These are phyloP conservation scores for Rhegmatorhina hoffmannsi DNA, from an alignment of 2,113 vertebrate species.

Conservation along the genomic window DNA sequence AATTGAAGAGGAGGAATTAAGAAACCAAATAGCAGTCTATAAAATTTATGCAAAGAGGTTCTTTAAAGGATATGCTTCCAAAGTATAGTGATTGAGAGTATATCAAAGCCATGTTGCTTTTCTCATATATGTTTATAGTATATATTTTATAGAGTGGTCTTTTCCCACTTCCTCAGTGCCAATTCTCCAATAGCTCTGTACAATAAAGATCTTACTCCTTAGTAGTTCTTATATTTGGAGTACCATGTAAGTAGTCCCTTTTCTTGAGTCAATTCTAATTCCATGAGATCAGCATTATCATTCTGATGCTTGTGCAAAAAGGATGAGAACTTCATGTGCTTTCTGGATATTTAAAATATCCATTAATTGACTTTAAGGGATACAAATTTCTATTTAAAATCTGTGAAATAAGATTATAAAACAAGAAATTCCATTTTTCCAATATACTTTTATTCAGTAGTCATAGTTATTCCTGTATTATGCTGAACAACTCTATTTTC, in stretches of 20 bases:
- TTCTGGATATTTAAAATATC: background rate
- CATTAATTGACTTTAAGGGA: background rate
- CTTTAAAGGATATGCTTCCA: background rate
- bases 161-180: background rate
- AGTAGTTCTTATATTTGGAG: background rate
- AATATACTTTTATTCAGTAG: background rate
- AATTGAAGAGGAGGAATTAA: background rate
- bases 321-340: background rate
- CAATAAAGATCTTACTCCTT: background rate
- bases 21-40: background rate
- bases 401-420: background rate
- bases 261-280: background rate
- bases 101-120: background rate
- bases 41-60: background rate
- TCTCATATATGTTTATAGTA: background rate
- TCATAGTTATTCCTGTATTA: background rate
- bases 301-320: background rate
- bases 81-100: background rate
- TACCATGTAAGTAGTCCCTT: background rate
- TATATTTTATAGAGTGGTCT: background rate
- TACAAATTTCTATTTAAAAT: background rate
- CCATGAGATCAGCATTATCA: background rate
- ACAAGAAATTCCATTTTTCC: background rate
- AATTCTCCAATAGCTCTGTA: background rate
- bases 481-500: background rate